Conservation (phyloP, 2,888 invertebrate species). For the Caenorhabditis sp. region DNA sequence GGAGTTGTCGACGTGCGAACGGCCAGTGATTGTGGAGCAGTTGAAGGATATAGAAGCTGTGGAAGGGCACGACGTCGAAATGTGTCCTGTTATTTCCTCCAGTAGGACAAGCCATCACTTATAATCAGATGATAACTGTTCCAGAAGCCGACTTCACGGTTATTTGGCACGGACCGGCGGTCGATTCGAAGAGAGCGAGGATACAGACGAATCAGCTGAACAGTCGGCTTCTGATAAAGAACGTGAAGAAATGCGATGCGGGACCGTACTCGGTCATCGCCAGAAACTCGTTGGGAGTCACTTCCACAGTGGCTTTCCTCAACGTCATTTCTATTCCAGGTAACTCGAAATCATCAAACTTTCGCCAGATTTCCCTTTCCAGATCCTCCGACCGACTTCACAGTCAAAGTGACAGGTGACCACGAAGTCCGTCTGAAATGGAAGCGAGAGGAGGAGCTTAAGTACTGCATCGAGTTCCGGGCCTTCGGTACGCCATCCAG, state of each 20-base stretch:
- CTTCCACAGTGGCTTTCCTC: slow-evolving; percentile 52
- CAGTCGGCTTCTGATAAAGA: slow-evolving; percentile 51
- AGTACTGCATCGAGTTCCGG: slow-evolving; percentile 62
- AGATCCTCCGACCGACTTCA: slow-evolving; percentile 53
- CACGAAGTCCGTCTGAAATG: slow-evolving; percentile 60
- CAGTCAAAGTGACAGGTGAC: slow-evolving; percentile 47
- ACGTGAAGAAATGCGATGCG: slow-evolving; percentile 38
- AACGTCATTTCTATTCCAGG: slow-evolving; percentile 49
- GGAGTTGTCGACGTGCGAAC: slow-evolving; percentile 47
- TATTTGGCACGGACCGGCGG: slow-evolving; percentile 63
- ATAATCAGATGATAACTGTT: slow-evolving; percentile 2
- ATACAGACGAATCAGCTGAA: slow-evolving; percentile 33
- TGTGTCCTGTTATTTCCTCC: slow-evolving; percentile 46
- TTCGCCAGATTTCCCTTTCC: slow-evolving; percentile 4
- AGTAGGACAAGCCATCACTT: neutral
- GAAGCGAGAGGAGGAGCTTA: slow-evolving; percentile 44
- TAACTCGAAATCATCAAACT: neutral
- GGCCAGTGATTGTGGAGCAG: slow-evolving; percentile 47
- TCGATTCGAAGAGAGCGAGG: slow-evolving; percentile 42
- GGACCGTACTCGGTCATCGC: slow-evolving; percentile 65
- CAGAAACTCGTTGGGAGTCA: slow-evolving; percentile 57
- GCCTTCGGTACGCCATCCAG: slow-evolving; percentile 32
- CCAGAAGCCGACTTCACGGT: slow-evolving; percentile 53
- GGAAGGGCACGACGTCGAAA: slow-evolving; percentile 38
- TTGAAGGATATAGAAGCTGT: slow-evolving; percentile 49